phyloP scores from a whole-genome alignment of 2,113 vertebrate species.

The Eurystomus gularis region DNA sequence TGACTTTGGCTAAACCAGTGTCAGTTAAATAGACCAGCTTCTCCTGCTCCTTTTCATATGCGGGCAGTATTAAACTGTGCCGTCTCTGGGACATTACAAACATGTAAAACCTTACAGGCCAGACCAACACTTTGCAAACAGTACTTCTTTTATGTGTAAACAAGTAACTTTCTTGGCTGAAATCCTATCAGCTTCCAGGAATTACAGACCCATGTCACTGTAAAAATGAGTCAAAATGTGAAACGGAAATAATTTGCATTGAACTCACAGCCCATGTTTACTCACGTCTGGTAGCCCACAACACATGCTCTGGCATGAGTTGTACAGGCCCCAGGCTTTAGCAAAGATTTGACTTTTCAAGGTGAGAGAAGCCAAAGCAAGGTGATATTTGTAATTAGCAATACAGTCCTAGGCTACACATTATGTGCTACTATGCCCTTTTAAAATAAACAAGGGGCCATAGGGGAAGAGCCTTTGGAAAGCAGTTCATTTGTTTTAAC shows the following conservation, averaged over 20 bases:
- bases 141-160: background rate
- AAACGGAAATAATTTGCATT: background rate
- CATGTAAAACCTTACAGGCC: background rate
- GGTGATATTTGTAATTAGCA: background rate
- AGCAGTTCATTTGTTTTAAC: background rate
- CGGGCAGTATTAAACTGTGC: background rate
- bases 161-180: background rate
- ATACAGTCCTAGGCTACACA: background rate
- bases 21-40: background rate
- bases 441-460: constrained; percentile 2
- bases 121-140: background rate
- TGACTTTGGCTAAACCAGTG: background rate
- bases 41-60: background rate
- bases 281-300: background rate
- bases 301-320: background rate
- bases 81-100: background rate
- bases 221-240: background rate
- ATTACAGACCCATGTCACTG: background rate
- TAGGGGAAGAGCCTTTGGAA: background rate
- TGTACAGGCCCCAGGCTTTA: background rate
- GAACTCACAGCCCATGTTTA: background rate
- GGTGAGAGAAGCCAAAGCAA: background rate
- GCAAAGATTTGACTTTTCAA: background rate
- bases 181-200: background rate
- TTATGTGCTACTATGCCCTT: background rate